Evolutionary conservation across 92 coral and sea anemone genomes (phyloP).

Genomic region (Parazoanthus atlanticus): DNA sequence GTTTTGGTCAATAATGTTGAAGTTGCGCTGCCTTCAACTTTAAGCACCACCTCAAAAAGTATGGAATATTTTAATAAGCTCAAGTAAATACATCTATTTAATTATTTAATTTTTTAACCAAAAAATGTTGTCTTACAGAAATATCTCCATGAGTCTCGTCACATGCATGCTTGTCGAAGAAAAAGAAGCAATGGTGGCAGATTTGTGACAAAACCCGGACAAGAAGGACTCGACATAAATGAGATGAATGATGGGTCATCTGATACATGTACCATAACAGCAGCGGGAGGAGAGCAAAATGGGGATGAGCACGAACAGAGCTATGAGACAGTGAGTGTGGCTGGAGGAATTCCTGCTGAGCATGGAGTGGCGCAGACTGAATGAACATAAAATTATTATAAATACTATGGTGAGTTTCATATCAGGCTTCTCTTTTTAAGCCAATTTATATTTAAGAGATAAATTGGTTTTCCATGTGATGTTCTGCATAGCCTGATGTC

Average conservation of each 20-base stretch:
- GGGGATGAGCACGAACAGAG: slow-evolving; percentile 32
- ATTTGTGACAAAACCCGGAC: slow-evolving; percentile 88
- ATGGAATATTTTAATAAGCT: too few relatives aligned
- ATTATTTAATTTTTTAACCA: too few relatives aligned
- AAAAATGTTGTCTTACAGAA: slow-evolving; percentile 51
- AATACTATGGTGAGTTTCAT: slow-evolving; percentile 13
- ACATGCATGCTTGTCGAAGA: slow-evolving; percentile 97
- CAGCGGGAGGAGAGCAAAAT: slow-evolving; percentile 35
- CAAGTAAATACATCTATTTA: too few relatives aligned
- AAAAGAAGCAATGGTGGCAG: slow-evolving; percentile 96
- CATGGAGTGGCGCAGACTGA: slow-evolving; percentile 29
- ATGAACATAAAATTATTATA: slow-evolving; percentile 11
- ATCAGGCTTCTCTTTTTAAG: not conserved
- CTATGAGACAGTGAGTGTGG: slow-evolving; percentile 29
- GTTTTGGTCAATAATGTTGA: too few relatives aligned
- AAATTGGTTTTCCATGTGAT: too few relatives aligned
- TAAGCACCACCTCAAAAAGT: too few relatives aligned
- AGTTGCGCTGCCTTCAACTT: too few relatives aligned
- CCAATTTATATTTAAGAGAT: not conserved
- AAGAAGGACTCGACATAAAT: not conserved
- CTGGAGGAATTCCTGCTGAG: slow-evolving; percentile 20
- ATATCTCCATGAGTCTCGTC: slow-evolving; percentile 99
- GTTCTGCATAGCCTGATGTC: too few relatives aligned
- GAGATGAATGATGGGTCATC: slow-evolving; percentile 22
- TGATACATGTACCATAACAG: slow-evolving; percentile 25